Evolutionary conservation across 2,888 invertebrate genomes (phyloP), one percentile per base, ranked within the genome.

Genomic region (Melanophora roralis): DNA sequence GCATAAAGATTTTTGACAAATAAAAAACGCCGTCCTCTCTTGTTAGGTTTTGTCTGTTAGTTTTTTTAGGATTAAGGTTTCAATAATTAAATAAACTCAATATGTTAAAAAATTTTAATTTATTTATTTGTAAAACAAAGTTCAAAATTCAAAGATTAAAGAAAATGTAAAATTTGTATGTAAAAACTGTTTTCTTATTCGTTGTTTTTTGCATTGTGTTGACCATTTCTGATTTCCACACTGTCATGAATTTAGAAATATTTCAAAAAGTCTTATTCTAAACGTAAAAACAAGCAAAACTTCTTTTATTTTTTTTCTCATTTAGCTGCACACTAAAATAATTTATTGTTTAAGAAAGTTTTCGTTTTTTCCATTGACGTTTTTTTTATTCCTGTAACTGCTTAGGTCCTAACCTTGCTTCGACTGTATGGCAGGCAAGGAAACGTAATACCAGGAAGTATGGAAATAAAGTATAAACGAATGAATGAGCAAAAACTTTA

Each of bases 331-430:
- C 14, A 21, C 21, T 36, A 72, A 79, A 79, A 75, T 79, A 71
- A 75, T 79, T 79, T 79, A 79, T 79, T 75, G 79, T 64, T 75
- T 60, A 40, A 79, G 75, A 71, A 79, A 79, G 79, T 75, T 79
- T 62, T 53, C 45, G 38, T 55, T 57, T 73, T 64, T 55, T 43
- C 40, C 49, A 47, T 16, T 38, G n/a, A n/a, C 27, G 27, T 27
- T 64, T 57, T 45, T 55, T 64, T 62, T 53, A n/a, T 62, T n/a
- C n/a, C n/a, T n/a, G 14, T 40, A 40, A 14, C 34, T 36, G 12
- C 51, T 53, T 51, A 62, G 71, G 71, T 71, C 60, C 51, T 71
- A 71, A 71, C 71, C 71, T 71, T 71, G 60, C 51, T 49, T 47
- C 32, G 38, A 38, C 51, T 65, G 45, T 51, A 47, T 40, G 11